Conservation (phyloP, 1,140 invertebrate species). For the Cotesia glomerata region DNA sequence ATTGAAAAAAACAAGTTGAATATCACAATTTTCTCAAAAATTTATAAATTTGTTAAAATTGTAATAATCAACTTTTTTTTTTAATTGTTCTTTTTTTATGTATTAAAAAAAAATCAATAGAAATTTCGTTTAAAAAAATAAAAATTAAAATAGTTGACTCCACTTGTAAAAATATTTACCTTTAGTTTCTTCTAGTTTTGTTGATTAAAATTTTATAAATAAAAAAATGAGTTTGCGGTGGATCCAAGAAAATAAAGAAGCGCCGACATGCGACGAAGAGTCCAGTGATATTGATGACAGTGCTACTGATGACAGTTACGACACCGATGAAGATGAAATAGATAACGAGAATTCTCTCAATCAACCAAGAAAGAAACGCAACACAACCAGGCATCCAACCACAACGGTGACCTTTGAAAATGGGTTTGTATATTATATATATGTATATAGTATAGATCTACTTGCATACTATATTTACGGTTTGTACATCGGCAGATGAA, state of each 20-base stretch:
- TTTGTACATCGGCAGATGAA: neutral
- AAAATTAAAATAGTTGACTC: too few species aligned
- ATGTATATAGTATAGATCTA: neutral
- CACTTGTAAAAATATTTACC: too few species aligned
- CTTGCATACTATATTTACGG: neutral
- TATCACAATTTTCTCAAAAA: too few species aligned
- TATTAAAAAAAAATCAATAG: too few species aligned
- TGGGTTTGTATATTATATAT: conserved; percentile 37
- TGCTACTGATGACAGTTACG: conserved; percentile 55
- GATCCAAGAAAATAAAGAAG: conserved; percentile 55
- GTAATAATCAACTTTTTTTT: too few species aligned
- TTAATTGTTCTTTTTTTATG: too few species aligned
- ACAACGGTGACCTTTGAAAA: conserved; percentile 44
- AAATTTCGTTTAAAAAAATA: too few species aligned
- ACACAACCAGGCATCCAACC: conserved; percentile 36
- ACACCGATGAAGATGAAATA: conserved; percentile 42
- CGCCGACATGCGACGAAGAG: conserved; percentile 56
- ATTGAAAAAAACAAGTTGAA: too few species aligned
- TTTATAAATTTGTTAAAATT: too few species aligned
- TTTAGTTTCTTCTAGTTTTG: neutral
- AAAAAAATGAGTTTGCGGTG: conserved; percentile 54
- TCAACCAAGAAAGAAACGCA: conserved; percentile 34
- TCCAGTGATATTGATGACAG: conserved; percentile 58
- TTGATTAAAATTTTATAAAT: neutral
- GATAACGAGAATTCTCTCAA: conserved; percentile 31